A percentile compares a stretch with the other conserved stretches of the same genome.
Evolutionary conservation across 1,140 invertebrate genomes (phyloP).

Genomic region (Bombus waltoni): DNA sequence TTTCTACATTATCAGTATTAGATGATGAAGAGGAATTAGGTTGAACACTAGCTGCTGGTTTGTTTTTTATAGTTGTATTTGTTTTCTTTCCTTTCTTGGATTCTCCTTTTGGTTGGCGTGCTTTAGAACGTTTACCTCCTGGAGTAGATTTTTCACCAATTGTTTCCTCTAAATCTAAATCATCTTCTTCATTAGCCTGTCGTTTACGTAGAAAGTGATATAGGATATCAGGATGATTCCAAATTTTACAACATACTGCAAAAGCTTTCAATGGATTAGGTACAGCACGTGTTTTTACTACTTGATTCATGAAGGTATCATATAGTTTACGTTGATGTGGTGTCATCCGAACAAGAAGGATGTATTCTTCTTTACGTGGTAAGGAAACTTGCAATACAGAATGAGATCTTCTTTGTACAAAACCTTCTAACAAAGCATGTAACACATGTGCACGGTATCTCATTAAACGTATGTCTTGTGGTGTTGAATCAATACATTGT

Average conservation of each 20-base stretch:
- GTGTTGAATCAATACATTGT: conserved; percentile 96
- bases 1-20: conserved; percentile 64
- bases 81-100: conserved; percentile 79
- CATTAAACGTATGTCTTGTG: conserved; percentile 95
- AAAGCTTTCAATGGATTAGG: conserved; percentile 99
- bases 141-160: conserved; percentile 77
- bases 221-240: conserved; percentile 99
- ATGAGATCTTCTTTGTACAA: conserved; percentile 96
- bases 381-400: conserved; percentile 93
- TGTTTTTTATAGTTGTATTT: conserved; percentile 78
- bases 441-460: conserved; percentile 94
- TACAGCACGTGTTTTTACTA: conserved; percentile 92
- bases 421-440: conserved; percentile 94
- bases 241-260: conserved; percentile 99
- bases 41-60: conserved; percentile 87
- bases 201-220: conserved; percentile 95
- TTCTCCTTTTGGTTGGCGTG: conserved; percentile 78
- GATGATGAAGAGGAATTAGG: conserved; percentile 83
- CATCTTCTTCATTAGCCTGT: conserved; percentile 90
- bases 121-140: conserved; percentile 77
- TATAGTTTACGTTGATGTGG: conserved; percentile 93
- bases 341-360: conserved; percentile 94
- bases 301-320: conserved; percentile 95
- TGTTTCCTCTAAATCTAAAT: conserved; percentile 93
- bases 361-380: conserved; percentile 96